Conservation (phyloP, 2,113 vertebrate species). For the Proteles cristata region DNA sequence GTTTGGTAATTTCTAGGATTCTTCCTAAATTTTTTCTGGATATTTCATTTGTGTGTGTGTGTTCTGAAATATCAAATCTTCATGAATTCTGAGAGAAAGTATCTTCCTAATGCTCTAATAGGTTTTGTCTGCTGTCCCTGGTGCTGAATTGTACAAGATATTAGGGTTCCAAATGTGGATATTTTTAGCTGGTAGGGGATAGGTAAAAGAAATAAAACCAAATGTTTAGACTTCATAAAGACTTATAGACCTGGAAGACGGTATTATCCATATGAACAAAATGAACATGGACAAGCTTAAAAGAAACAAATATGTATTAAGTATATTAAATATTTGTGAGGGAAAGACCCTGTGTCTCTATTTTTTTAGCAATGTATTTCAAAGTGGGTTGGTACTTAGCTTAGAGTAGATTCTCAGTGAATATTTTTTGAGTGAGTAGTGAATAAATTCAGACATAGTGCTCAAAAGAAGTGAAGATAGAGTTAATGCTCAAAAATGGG, state of each 20-base stretch:
- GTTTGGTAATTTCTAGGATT: conserved; percentile 9
- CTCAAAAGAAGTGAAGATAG: neutral
- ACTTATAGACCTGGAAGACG: neutral
- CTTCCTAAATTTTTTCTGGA: neutral
- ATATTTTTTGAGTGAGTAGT: neutral
- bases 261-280: neutral
- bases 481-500: neutral
- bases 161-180: neutral
- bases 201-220: neutral
- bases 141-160: conserved; percentile 43
- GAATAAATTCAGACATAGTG: neutral
- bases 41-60: neutral
- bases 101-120: neutral
- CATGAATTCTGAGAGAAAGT: neutral
- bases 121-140: conserved; percentile 30
- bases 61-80: neutral
- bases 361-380: neutral
- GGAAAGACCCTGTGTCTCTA: neutral
- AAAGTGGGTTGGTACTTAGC: neutral
- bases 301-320: neutral
- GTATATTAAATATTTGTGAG: neutral
- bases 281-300: neutral
- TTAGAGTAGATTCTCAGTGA: neutral
- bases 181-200: neutral
- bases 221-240: neutral